Evolutionary conservation across 2,113 vertebrate genomes (phyloP).

Genomic region (Lichenostomus cassidix): DNA sequence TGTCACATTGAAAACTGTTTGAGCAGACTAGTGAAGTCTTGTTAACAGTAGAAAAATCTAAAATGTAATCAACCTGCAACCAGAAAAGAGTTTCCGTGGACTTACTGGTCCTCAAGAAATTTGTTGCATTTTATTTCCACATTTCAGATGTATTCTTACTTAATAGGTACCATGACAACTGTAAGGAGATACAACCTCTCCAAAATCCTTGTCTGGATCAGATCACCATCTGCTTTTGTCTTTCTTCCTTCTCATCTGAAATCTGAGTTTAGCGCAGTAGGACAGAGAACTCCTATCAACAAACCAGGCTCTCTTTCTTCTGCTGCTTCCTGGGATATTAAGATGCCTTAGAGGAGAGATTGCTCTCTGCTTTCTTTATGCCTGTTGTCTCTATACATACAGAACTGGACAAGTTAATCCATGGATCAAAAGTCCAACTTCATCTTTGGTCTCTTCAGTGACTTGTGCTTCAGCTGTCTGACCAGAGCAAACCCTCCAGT

Average conservation of each 20-base stretch:
- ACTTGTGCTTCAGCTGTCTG: neutral
- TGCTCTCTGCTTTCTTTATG: neutral
- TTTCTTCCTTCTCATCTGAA: neutral
- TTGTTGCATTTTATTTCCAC: neutral
- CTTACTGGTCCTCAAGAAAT: neutral
- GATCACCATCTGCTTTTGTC: neutral
- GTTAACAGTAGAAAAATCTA: neutral
- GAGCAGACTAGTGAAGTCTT: neutral
- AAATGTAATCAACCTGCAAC: neutral
- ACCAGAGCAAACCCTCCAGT: neutral
- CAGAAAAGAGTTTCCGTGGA: neutral
- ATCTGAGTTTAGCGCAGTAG: neutral
- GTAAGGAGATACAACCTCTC: neutral
- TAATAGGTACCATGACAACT: neutral
- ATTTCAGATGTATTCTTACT: neutral
- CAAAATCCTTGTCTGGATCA: neutral
- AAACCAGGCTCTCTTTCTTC: neutral
- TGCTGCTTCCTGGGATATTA: neutral
- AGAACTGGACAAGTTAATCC: neutral
- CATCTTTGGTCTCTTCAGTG: neutral
- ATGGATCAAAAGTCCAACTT: neutral
- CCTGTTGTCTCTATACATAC: accelerated
- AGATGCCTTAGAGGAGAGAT: neutral
- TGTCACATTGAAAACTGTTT: neutral
- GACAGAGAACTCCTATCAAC: neutral